These are phyloP conservation scores for Dinomys branickii DNA, from an alignment of 2,113 vertebrate species.

Conservation along the genomic window DNA sequence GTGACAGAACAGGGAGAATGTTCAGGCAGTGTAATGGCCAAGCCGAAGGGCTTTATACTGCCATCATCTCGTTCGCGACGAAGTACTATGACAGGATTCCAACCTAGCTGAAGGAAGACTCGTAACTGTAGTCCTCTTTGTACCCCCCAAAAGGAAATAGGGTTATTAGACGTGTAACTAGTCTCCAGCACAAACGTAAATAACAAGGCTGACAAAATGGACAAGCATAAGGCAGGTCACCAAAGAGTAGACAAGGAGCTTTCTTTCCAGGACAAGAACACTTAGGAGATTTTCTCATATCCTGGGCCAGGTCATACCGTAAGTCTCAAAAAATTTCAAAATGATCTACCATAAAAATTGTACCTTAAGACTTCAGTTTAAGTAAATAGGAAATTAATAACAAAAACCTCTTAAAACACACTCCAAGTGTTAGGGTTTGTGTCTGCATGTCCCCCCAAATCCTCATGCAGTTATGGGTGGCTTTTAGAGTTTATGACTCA, in stretches of 20 bases:
- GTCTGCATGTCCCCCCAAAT: too few relatives aligned
- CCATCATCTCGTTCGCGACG: not conserved
- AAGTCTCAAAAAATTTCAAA: not conserved
- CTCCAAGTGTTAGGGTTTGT: too few relatives aligned
- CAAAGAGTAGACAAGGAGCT: not conserved
- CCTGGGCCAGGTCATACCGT: not conserved
- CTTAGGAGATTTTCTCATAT: not conserved
- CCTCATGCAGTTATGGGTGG: too few relatives aligned
- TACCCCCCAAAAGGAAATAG: not conserved
- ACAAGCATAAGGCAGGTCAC: not conserved
- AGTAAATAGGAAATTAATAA: not conserved
- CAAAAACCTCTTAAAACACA: not conserved
- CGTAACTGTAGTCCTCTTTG: not conserved
- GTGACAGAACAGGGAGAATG: not conserved
- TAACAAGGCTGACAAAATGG: not conserved
- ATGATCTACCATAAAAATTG: not conserved
- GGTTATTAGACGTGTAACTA: not conserved
- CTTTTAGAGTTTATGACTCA: too few relatives aligned
- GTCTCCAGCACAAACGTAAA: not conserved
- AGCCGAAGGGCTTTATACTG: not conserved
- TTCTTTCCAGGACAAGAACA: not conserved
- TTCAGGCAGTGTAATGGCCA: not conserved
- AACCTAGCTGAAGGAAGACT: not conserved
- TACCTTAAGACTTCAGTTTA: not conserved
- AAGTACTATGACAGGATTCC: too few relatives aligned